phyloP scores from a whole-genome alignment of 2,797 vertebrate genomes.

The Notamacropus eugenii region DNA sequence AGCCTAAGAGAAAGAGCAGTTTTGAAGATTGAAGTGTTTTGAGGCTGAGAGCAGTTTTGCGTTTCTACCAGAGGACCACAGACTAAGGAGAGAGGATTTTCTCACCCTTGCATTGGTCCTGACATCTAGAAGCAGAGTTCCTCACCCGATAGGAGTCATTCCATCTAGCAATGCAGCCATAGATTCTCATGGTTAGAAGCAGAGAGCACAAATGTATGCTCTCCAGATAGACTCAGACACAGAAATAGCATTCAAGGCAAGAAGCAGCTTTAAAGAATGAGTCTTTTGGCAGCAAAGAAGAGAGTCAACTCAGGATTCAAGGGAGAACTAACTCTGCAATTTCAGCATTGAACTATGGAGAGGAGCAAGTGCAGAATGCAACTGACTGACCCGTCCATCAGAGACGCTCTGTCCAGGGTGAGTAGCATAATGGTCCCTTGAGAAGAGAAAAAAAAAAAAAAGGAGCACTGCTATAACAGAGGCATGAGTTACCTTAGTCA shows the following conservation, averaged over 20 bases:
- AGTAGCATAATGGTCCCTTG: neutral
- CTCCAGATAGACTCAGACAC: neutral
- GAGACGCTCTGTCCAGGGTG: neutral
- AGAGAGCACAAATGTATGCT: too few species aligned
- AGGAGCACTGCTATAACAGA: neutral
- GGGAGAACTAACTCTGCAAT: neutral
- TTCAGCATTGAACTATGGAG: neutral
- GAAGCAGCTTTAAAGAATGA: neutral
- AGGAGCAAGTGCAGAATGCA: neutral
- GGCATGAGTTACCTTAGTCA: neutral
- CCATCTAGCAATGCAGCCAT: neutral
- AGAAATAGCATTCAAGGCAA: neutral
- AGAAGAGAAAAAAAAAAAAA: neutral
- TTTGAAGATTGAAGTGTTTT: neutral
- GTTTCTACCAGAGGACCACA: neutral
- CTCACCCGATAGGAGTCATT: neutral
- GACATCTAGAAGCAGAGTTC: neutral
- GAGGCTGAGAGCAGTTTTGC: neutral
- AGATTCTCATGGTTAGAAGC: neutral
- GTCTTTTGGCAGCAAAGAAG: neutral
- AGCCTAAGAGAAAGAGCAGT: neutral
- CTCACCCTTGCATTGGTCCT: neutral
- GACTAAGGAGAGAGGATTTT: neutral
- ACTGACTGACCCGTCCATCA: neutral
- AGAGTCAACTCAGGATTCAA: neutral